Evolutionary conservation across 1,140 invertebrate species (phyloP).

Genomic region (Drosophila ohnishii): DNA sequence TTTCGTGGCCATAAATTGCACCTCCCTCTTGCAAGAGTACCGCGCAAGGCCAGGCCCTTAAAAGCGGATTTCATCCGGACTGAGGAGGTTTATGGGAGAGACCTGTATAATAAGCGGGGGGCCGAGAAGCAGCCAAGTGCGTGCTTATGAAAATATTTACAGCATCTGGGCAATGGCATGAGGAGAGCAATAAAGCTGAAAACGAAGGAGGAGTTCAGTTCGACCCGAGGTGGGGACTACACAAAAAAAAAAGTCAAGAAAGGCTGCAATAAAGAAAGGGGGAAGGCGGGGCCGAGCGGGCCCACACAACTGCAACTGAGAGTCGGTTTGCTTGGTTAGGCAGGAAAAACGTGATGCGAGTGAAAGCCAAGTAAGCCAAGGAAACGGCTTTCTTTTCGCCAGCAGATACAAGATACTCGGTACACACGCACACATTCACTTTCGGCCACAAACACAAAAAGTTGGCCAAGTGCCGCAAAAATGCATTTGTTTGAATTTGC

Average conservation of each 20-base stretch:
- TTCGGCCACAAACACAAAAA: conserved; percentile 43
- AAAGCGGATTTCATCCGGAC: conserved; percentile 8
- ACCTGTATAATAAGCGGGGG: conserved; percentile 13
- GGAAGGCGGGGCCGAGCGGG: background rate
- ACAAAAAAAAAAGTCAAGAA: conserved; percentile 9
- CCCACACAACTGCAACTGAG: conserved; percentile 3
- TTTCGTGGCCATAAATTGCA: conserved; percentile 19
- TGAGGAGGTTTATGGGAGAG: conserved; percentile 14
- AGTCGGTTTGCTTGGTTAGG: conserved; percentile 33
- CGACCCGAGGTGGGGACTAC: background rate
- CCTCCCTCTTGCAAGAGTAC: conserved; percentile 2
- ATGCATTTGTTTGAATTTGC: conserved; percentile 76
- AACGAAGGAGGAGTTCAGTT: conserved; percentile 29
- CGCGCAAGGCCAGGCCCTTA: conserved; percentile 11
- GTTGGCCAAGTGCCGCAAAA: conserved; percentile 66
- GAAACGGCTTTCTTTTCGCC: conserved; percentile 52
- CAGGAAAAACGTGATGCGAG: conserved; percentile 50
- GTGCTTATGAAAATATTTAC: conserved; percentile 70
- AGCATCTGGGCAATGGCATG: conserved; percentile 61
- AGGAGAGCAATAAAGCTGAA: conserved; percentile 64
- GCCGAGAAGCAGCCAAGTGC: conserved; percentile 10
- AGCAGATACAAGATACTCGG: conserved; percentile 44
- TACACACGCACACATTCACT: conserved; percentile 31
- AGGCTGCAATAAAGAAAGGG: conserved; percentile 8
- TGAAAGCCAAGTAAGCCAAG: conserved; percentile 52